Percentiles rank a stretch among this genome's conserved stretches.
Conservation (phyloP, 1,140 invertebrate species). For the Cyclina sinensis region DNA sequence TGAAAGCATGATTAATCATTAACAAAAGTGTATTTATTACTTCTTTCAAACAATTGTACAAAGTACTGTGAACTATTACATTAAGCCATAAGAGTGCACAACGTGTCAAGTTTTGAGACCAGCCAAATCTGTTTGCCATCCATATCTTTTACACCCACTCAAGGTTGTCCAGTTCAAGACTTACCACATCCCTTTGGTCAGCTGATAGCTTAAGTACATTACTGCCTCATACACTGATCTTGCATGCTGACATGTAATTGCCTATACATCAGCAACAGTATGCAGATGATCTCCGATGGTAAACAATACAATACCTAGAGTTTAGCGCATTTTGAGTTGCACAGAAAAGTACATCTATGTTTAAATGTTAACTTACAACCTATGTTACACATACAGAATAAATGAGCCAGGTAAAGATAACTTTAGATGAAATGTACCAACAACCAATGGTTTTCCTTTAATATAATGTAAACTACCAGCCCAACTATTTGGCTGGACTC, state of each 20-base stretch:
- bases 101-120: constrained; percentile 57
- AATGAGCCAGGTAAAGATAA: constrained; percentile 44
- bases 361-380: not conserved
- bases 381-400: constrained; percentile 44
- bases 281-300: not conserved
- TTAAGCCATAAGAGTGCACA: constrained; percentile 59
- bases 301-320: not conserved
- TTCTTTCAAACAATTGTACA: constrained; percentile 41
- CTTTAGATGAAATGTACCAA: not conserved
- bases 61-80: not conserved
- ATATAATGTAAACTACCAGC: constrained; percentile 42
- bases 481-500: constrained; percentile 77
- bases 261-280: not conserved
- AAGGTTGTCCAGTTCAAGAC: not conserved
- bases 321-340: constrained; percentile 52
- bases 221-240: not conserved
- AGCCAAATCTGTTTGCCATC: constrained; percentile 15
- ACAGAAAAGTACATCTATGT: constrained; percentile 50
- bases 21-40: constrained; percentile 16
- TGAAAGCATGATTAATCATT: constrained; percentile 2
- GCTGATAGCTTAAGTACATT: not conserved
- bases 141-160: not conserved
- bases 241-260: not conserved
- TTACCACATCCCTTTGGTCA: not conserved
- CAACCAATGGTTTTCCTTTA: constrained; percentile 5